Evolutionary conservation across 2,113 vertebrate genomes (phyloP).

Genomic region (Elephas maximus): DNA sequence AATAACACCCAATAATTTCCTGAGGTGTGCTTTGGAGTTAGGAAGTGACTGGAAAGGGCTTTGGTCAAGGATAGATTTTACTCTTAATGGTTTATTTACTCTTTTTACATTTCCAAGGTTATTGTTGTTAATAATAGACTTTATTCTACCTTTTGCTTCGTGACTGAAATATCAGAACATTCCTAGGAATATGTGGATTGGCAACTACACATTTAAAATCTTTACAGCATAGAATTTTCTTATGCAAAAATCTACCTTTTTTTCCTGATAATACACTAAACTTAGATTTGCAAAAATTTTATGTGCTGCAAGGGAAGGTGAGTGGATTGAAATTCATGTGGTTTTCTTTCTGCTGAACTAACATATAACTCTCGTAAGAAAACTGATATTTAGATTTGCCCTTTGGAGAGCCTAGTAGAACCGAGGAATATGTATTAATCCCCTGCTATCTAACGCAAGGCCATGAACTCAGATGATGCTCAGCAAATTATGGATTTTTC

Average conservation of each 20-base stretch:
- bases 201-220: conserved; percentile 63
- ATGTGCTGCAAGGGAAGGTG: background rate
- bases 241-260: conserved; percentile 49
- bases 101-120: conserved; percentile 3
- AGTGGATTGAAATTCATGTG: background rate
- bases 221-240: conserved; percentile 37
- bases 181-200: conserved; percentile 66
- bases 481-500: background rate
- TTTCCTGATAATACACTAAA: conserved; percentile 46
- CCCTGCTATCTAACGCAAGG: background rate
- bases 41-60: background rate
- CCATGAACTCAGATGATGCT: background rate
- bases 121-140: conserved; percentile 62
- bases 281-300: background rate
- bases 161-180: conserved; percentile 60
- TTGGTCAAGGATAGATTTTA: background rate
- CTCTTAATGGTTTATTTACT: background rate
- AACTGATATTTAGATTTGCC: background rate
- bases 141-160: conserved; percentile 69
- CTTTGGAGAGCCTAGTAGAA: background rate
- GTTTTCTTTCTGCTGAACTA: background rate
- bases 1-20: background rate
- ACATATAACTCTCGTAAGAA: background rate
- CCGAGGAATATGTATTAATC: background rate
- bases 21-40: background rate